Conservation (phyloP, 2,888 invertebrate genomes). For the Diaperis boleti region DNA sequence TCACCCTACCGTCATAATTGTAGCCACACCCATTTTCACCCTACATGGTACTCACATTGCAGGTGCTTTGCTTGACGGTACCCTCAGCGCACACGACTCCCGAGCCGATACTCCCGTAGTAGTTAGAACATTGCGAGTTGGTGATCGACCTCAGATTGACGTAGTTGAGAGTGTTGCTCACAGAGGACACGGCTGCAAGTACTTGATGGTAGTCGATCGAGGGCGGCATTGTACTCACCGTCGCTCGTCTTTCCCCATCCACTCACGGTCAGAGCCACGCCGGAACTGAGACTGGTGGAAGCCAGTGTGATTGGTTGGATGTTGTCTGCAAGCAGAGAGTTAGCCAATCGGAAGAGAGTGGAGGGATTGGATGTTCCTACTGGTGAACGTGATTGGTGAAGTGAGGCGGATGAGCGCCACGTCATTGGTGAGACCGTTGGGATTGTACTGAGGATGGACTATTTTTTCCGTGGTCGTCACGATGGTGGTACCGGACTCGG, state of each 20-base stretch:
- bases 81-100: conserved; percentile 4
- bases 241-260: conserved; percentile 21
- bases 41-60: conserved; percentile 1
- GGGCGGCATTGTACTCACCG: conserved; percentile 1
- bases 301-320: not conserved
- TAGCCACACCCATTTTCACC: too few relatives aligned
- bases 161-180: conserved; percentile 8
- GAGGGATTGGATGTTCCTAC: too few relatives aligned
- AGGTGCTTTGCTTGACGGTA: conserved; percentile 4
- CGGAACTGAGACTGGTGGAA: not conserved
- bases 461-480: not conserved
- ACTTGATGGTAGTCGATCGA: too few relatives aligned
- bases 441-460: conserved; percentile 1
- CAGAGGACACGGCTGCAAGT: not conserved
- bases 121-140: not conserved
- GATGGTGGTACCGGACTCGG: not conserved
- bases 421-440: not conserved
- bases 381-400: not conserved
- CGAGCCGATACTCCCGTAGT: conserved; percentile 8
- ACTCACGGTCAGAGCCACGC: conserved; percentile 13
- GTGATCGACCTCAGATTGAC: conserved; percentile 4
- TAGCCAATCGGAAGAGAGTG: not conserved
- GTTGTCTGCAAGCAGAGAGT: not conserved
- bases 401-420: not conserved
- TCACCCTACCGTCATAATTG: conserved; percentile 1